Conservation (phyloP, 1,140 invertebrate genomes). For the Diachasmimorpha longicaudata region DNA sequence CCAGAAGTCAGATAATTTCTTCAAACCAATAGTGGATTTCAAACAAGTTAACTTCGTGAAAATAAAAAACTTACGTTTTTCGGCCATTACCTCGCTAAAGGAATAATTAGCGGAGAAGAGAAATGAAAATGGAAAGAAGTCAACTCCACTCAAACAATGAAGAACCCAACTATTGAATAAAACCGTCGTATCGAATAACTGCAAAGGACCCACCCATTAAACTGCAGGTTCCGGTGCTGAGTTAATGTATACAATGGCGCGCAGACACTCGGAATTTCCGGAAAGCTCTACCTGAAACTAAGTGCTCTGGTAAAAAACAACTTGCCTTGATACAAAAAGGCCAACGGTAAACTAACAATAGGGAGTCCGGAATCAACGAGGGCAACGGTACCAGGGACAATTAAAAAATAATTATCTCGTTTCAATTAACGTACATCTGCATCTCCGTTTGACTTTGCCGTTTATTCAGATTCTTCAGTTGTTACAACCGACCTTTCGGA, state of each 20-base stretch:
- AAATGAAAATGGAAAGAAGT: too few relatives aligned
- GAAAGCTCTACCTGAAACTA: background rate
- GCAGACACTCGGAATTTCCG: constrained; percentile 16
- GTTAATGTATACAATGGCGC: constrained; percentile 25
- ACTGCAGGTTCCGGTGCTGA: constrained; percentile 28
- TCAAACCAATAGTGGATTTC: too few relatives aligned
- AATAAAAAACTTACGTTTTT: too few relatives aligned
- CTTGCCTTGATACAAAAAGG: background rate
- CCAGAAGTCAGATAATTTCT: too few relatives aligned
- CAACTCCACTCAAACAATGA: background rate
- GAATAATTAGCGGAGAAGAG: too few relatives aligned
- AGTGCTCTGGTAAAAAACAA: background rate
- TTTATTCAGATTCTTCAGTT: background rate
- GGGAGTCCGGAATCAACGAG: background rate
- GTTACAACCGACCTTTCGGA: background rate
- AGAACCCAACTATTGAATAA: background rate
- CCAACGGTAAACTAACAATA: background rate
- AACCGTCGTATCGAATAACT: constrained; percentile 24
- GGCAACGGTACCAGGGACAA: constrained; percentile 15
- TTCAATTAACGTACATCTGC: constrained; percentile 31
- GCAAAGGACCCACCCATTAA: constrained; percentile 25
- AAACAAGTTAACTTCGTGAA: too few relatives aligned
- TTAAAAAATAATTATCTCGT: constrained; percentile 29
- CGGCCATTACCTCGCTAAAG: too few relatives aligned
- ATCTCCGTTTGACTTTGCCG: background rate